Conservation (phyloP, 2,113 vertebrate species). For the Rutilus rutilus region DNA sequence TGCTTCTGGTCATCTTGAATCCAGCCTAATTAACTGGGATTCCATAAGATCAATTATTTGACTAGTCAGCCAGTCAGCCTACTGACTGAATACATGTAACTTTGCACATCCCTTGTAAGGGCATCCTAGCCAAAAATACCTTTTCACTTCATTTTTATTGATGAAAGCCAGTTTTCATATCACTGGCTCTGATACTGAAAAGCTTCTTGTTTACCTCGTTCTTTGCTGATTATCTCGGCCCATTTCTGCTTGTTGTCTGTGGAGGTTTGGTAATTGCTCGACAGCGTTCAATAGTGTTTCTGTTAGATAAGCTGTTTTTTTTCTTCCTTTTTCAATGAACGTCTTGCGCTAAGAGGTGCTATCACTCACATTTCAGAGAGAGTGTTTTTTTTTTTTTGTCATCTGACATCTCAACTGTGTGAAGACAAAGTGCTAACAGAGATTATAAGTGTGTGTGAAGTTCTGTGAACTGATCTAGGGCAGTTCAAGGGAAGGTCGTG, state of each 20-base stretch:
- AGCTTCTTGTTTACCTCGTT: constrained; percentile 32
- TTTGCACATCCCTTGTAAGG: background rate
- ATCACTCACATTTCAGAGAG: constrained; percentile 30
- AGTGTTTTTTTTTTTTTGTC: background rate
- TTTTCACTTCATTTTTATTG: background rate
- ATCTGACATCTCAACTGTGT: constrained; percentile 18
- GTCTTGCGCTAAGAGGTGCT: constrained; percentile 5
- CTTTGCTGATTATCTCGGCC: constrained; percentile 26
- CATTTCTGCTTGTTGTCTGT: constrained; percentile 21
- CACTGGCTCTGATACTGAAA: constrained; percentile 21
- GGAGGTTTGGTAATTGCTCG: constrained; percentile 34
- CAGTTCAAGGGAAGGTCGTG: constrained; percentile 27
- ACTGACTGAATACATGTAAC: background rate
- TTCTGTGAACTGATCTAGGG: background rate
- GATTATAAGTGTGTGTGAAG: constrained; percentile 14
- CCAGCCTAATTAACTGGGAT: background rate
- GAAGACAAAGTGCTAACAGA: constrained; percentile 36
- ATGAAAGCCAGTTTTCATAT: constrained; percentile 30
- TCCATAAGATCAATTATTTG: background rate
- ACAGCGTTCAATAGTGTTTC: constrained; percentile 42
- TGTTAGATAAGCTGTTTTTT: constrained; percentile 38
- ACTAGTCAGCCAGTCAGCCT: background rate
- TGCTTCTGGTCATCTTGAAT: background rate
- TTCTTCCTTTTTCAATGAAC: constrained; percentile 11
- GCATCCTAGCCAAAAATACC: background rate